Conservation (phyloP, 2,888 invertebrate genomes). For the Orthosia cruda region DNA sequence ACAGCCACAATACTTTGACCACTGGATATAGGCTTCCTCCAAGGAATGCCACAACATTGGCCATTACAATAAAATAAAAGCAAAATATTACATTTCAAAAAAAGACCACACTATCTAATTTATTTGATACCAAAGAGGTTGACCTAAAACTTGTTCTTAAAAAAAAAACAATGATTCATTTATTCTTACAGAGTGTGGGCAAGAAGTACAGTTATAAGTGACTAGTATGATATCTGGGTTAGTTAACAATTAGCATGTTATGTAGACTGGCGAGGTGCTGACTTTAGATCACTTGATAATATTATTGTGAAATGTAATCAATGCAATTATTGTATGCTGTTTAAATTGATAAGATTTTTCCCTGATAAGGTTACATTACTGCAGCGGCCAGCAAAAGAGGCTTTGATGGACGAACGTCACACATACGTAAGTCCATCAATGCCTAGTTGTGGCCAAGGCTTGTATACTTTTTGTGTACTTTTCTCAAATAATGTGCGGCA, state of each 20-base stretch:
- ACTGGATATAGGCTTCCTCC: background rate
- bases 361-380: too few species aligned
- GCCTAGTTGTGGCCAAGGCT: too few species aligned
- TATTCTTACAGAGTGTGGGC: constrained; percentile 42
- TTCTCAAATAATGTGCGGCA: too few species aligned
- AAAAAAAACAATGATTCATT: constrained; percentile 47
- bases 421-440: too few species aligned
- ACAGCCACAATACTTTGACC: background rate
- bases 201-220: constrained; percentile 61
- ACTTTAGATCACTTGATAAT: constrained; percentile 23
- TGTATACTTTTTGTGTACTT: too few species aligned
- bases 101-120: background rate
- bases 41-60: background rate
- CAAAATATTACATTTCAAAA: background rate
- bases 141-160: background rate
- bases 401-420: too few species aligned
- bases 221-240: constrained; percentile 68
- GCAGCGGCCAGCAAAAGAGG: too few species aligned
- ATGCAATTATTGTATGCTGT: background rate
- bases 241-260: constrained; percentile 74
- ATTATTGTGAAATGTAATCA: constrained; percentile 31
- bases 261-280: constrained; percentile 41
- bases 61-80: background rate
- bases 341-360: background rate
- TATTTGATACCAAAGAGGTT: constrained; percentile 2